Conservation (phyloP, 2,797 vertebrate genomes). For the Carcharodon carcharias region DNA sequence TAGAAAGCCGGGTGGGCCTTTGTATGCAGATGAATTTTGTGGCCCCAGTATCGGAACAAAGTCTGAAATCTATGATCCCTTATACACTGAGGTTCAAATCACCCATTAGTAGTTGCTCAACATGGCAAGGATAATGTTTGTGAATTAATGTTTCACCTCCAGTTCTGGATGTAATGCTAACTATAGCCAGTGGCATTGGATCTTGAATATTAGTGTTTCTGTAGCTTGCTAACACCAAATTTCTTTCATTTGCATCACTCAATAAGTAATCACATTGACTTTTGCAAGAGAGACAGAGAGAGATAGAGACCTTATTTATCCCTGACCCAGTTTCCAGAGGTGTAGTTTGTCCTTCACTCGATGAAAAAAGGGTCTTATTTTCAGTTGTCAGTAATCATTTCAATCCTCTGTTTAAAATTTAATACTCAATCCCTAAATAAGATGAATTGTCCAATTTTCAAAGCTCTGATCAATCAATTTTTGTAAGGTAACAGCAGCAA, state of each 20-base stretch:
- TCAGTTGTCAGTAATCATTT: conserved; percentile 5
- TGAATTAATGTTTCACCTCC: not conserved
- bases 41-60: not conserved
- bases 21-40: too few species aligned
- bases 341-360: not conserved
- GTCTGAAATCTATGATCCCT: not conserved
- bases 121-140: not conserved
- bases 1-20: too few species aligned
- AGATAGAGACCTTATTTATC: not conserved
- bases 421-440: not conserved
- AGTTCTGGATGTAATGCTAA: not conserved
- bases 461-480: not conserved
- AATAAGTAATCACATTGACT: not conserved
- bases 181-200: not conserved
- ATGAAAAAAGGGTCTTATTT: not conserved
- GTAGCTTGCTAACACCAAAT: not conserved
- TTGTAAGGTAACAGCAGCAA: not conserved
- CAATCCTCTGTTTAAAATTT: not conserved
- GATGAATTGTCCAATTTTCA: not conserved
- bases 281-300: too few species aligned
- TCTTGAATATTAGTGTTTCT: not conserved
- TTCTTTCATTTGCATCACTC: not conserved
- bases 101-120: not conserved
- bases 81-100: not conserved
- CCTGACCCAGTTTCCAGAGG: not conserved